phyloP scores from a whole-genome alignment of 2,113 vertebrate species.

The Campylomormyrus numenius region DNA sequence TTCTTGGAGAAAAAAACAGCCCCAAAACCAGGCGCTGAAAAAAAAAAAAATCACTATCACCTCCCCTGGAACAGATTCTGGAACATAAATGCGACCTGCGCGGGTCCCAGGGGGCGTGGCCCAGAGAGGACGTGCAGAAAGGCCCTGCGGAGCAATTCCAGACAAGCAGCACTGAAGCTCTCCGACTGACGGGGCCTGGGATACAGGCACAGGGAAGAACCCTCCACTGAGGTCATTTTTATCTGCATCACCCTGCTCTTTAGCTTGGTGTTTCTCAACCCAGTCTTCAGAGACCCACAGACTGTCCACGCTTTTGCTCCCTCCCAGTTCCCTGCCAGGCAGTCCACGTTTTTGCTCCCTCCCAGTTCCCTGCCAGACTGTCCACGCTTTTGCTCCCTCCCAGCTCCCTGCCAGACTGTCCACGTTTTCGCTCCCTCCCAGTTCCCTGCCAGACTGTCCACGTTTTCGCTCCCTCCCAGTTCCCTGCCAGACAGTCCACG shows the following conservation, averaged over 20 bases:
- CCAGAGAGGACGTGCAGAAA: not conserved
- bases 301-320: not conserved
- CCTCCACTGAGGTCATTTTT: not conserved
- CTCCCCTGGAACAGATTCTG: not conserved
- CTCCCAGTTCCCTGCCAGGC: not conserved
- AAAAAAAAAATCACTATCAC: not conserved
- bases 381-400: not conserved
- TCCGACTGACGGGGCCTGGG: not conserved
- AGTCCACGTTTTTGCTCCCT: not conserved
- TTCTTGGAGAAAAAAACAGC: not conserved
- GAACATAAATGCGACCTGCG: not conserved
- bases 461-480: not conserved
- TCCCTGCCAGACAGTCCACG: not conserved
- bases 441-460: not conserved
- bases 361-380: not conserved
- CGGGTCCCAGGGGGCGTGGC: not conserved
- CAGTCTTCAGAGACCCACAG: not conserved
- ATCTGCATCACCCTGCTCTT: not conserved
- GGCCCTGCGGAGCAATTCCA: not conserved
- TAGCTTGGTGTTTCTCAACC: not conserved
- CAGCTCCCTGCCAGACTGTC: not conserved
- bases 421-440: not conserved
- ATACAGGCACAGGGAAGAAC: not conserved
- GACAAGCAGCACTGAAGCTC: not conserved
- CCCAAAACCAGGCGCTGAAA: not conserved